These are phyloP conservation scores for Marmota monax DNA, from an alignment of 2,113 vertebrate genomes.

Conservation along the genomic window DNA sequence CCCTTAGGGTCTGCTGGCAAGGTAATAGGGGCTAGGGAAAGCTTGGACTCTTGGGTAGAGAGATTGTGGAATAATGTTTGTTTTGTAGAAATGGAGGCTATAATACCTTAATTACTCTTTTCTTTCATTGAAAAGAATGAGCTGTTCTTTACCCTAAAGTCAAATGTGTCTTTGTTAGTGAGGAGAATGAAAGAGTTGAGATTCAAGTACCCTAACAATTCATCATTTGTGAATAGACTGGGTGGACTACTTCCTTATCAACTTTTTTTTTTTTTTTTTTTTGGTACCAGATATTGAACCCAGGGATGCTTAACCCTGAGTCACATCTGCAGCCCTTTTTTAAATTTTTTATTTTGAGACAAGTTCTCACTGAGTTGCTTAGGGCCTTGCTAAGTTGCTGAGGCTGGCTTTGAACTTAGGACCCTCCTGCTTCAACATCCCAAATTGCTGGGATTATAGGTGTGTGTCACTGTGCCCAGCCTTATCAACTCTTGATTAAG, in stretches of 20 bases:
- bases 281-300: no score
- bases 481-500: not conserved
- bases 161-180: not conserved
- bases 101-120: not conserved
- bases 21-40: not conserved
- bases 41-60: not conserved
- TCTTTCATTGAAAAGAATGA: not conserved
- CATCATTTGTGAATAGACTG: not conserved
- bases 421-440: no score
- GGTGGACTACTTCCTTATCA: not conserved
- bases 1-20: not conserved
- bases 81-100: not conserved
- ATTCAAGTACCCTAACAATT: not conserved
- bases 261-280: no score
- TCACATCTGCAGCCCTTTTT: no score
- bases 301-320: no score
- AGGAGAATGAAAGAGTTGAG: not conserved
- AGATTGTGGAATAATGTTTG: not conserved
- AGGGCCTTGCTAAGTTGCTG: no score
- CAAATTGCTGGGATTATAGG: no score
- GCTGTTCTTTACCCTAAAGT: not conserved
- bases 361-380: not conserved
- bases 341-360: no score
- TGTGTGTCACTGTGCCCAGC: no score
- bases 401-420: no score